Evolutionary conservation across 1,140 invertebrate genomes (phyloP), one percentile per base, ranked within the genome.

Genomic region (Bombyx mandarina): DNA sequence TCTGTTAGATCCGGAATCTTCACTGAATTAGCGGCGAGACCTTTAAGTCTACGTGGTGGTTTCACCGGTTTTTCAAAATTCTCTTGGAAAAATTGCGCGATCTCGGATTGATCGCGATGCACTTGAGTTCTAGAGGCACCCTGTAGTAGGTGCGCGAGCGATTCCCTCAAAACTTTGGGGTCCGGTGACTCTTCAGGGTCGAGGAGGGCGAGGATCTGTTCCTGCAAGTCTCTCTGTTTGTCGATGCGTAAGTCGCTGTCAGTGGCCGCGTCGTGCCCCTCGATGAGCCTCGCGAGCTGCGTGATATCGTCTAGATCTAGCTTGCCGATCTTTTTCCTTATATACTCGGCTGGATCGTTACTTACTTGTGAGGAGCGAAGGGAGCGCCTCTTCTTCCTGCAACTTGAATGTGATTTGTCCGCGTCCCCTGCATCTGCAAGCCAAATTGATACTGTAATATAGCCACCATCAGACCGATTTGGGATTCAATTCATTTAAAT

Each of bases 341-440:
- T 74, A 52, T 79, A 77, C 52, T 86, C 83, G 8, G 75, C 75
- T 10, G 79, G 65, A 60, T 82, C 79, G 56, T 65, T 86, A 86
- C 83, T 86, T 86, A 86, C 83, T 76, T 86, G 82, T 58, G 71
- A 69, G 3, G 77, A 62, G 42, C 78, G 71, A 9, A 73, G 45
- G 42, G 68, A 66, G 56, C 81, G 79, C 6, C 81, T 74, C 62
- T 82, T 84, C 66, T 73, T 77, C 60, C 65, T 75, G 61, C 70
- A 71, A 66, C 75, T 82, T 57, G 75, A 82, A 59, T 80, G 74
- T 5, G 79, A 79, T 65, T 80, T 82, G 47, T 86, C 81, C 7
- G 72, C 57, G 45, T 86, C 81, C 7, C 71, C 75, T 43, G 82
- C 71, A 56, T 76, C 80, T 83, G 56, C 46, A 47, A 48, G 60